These are phyloP conservation scores for Netelia melanura DNA, from an alignment of 2,888 invertebrate species.

Conservation along the genomic window DNA sequence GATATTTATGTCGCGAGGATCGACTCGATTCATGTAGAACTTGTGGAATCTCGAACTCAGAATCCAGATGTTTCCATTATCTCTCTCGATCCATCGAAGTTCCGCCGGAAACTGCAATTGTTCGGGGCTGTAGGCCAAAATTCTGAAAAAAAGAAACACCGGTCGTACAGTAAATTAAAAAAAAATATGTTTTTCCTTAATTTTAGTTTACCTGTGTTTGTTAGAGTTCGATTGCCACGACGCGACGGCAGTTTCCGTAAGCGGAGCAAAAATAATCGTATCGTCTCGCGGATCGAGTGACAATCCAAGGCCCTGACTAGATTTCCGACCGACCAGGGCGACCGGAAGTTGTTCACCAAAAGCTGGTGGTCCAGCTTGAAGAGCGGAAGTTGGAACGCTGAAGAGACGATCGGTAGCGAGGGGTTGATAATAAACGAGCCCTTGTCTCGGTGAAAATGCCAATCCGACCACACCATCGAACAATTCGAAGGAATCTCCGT, in stretches of 20 bases:
- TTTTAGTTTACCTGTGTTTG: conserved; percentile 87
- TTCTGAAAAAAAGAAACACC: conserved; percentile 84
- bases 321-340: conserved; percentile 92
- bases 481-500: conserved; percentile 89
- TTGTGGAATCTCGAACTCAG: conserved; percentile 92
- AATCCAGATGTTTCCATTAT: conserved; percentile 90
- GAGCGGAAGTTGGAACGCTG: conserved; percentile 90
- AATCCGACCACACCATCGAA: conserved; percentile 92
- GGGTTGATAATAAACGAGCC: conserved; percentile 90
- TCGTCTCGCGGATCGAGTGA: conserved; percentile 90
- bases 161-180: not conserved
- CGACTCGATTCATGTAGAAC: conserved; percentile 90
- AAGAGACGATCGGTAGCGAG: conserved; percentile 91
- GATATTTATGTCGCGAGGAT: conserved; percentile 90
- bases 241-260: conserved; percentile 92
- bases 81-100: conserved; percentile 89
- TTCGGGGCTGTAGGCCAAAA: conserved; percentile 90
- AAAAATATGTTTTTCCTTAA: not conserved
- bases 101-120: conserved; percentile 93
- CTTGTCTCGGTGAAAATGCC: conserved; percentile 88
- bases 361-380: conserved; percentile 90
- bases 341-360: conserved; percentile 91
- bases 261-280: conserved; percentile 91
- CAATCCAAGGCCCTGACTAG: conserved; percentile 92
- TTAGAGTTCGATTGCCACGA: conserved; percentile 92